Evolutionary conservation across 2,888 invertebrate species (phyloP).

Genomic region (Calliphora vomitoria): DNA sequence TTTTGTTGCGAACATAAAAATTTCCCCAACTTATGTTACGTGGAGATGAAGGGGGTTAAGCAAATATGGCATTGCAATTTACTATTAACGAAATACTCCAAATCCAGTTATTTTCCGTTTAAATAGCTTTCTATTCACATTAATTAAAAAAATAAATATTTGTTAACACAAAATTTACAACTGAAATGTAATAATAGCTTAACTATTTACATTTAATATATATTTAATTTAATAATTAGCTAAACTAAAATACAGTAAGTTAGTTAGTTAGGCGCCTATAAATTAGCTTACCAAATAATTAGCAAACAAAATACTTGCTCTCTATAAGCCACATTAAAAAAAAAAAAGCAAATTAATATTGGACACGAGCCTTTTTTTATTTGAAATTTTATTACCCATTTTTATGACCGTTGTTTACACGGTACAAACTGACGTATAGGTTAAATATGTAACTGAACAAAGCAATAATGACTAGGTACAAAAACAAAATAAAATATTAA

Average conservation of each 20-base stretch:
- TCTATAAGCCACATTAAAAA: background rate
- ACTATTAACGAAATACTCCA: no score
- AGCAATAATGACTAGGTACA: background rate
- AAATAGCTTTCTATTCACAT: no score
- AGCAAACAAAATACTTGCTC: background rate
- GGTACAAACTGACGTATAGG: no score
- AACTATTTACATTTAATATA: no score
- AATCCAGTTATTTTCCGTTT: no score
- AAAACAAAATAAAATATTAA: background rate
- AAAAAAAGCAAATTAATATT: conserved; percentile 3
- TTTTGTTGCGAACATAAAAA: no score
- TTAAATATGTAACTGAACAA: background rate
- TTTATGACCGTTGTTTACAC: background rate
- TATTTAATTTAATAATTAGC: background rate
- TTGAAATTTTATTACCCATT: background rate
- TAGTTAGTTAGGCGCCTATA: background rate
- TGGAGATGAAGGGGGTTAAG: no score
- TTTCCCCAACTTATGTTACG: no score
- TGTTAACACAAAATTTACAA: no score
- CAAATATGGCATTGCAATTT: no score
- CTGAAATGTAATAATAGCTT: no score
- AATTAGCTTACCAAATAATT: background rate
- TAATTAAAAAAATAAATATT: no score
- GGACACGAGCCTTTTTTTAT: background rate
- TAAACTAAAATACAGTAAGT: background rate